These are phyloP conservation scores for Pyrgilauda ruficollis DNA, from an alignment of 2,113 vertebrate genomes.

Conservation along the genomic window DNA sequence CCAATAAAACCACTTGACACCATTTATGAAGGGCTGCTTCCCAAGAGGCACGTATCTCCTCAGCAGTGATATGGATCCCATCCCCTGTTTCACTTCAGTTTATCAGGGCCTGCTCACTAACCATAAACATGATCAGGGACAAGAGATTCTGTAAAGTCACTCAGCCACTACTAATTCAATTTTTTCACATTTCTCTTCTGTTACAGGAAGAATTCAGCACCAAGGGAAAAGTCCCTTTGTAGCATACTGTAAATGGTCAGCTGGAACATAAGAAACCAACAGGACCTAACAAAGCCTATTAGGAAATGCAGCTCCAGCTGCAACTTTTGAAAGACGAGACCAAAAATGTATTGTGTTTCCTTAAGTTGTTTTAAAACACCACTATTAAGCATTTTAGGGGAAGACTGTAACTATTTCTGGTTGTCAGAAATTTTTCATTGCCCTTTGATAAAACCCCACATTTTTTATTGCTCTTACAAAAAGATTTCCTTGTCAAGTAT, in stretches of 20 bases:
- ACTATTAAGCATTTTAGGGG: neutral
- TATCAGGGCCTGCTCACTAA: neutral
- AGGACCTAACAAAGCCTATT: neutral
- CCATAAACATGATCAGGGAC: neutral
- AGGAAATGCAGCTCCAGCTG: neutral
- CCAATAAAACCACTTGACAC: neutral
- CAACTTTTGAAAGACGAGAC: neutral
- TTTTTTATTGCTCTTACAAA: neutral
- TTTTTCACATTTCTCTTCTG: neutral
- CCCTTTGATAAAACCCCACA: neutral
- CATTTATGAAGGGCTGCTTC: neutral
- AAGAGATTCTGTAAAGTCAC: neutral
- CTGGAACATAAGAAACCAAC: neutral
- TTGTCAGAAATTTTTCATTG: neutral
- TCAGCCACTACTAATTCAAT: neutral
- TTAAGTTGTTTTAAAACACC: neutral
- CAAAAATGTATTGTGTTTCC: neutral
- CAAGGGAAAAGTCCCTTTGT: neutral
- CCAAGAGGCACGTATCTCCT: neutral
- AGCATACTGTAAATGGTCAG: neutral
- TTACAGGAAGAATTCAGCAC: neutral
- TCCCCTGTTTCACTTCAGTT: neutral
- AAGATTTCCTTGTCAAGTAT: neutral
- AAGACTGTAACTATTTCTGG: neutral
- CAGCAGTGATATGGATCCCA: neutral